Conservation (phyloP, 2,888 invertebrate species). For the Yponomeuta malinellus region DNA sequence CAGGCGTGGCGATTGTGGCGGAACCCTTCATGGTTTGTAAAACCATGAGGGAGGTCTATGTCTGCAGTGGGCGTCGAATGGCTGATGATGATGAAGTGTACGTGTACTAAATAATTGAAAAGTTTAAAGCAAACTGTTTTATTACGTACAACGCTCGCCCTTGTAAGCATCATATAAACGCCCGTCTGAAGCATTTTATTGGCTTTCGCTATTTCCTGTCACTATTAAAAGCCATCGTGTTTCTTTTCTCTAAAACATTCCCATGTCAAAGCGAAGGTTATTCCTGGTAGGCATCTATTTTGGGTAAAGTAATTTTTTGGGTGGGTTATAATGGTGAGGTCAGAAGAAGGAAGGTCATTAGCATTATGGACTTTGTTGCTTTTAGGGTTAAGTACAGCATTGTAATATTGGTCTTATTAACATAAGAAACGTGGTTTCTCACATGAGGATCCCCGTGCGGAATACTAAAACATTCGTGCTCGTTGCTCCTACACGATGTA, state of each 20-base stretch:
- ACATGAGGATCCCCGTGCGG: not conserved
- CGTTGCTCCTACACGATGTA: slow-evolving; percentile 19
- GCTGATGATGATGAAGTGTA: no score
- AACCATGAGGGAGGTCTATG: no score
- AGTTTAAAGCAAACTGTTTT: not conserved
- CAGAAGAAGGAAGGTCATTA: not conserved
- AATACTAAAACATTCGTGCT: slow-evolving; percentile 13
- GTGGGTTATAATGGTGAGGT: not conserved
- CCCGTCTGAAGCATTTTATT: slow-evolving; percentile 32
- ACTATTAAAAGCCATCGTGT: slow-evolving; percentile 40
- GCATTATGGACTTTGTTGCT: not conserved
- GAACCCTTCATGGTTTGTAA: no score
- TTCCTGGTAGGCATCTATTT: slow-evolving; percentile 10
- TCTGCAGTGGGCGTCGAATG: no score
- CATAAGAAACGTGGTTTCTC: slow-evolving; percentile 11
- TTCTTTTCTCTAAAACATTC: slow-evolving; percentile 46
- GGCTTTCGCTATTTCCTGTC: slow-evolving; percentile 36
- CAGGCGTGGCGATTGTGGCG: no score
- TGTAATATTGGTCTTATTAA: not conserved
- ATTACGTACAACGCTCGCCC: not conserved
- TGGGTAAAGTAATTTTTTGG: slow-evolving; percentile 31
- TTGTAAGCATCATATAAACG: not conserved
- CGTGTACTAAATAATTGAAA: not conserved
- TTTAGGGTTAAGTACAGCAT: not conserved
- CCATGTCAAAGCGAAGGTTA: slow-evolving; percentile 52